Evolutionary conservation across 2,113 vertebrate genomes (phyloP).

Genomic region (Calidris pygmaea): DNA sequence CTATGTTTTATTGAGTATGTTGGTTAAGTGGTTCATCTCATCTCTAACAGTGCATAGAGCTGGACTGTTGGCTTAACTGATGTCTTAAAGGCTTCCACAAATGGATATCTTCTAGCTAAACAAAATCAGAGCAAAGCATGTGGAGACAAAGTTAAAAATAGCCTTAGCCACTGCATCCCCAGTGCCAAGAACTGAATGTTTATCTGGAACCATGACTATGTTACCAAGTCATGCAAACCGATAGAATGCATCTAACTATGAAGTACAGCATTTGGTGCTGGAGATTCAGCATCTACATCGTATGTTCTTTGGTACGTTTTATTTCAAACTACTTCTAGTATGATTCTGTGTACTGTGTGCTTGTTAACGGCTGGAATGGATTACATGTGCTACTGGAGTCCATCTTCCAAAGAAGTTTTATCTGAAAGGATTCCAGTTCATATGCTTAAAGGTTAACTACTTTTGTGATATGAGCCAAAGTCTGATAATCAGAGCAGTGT

Average conservation of each 20-base stretch:
- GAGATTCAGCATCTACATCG: not conserved
- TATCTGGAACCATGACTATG: not conserved
- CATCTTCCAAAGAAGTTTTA: not conserved
- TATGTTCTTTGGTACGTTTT: not conserved
- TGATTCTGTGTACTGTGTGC: not conserved
- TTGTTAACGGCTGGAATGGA: not conserved
- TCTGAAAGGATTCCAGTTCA: not conserved
- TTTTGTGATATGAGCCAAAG: not conserved
- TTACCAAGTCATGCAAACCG: not conserved
- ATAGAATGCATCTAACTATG: not conserved
- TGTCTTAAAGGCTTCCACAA: not conserved
- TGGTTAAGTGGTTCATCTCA: not conserved
- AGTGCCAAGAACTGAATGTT: not conserved
- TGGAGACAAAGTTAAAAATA: not conserved
- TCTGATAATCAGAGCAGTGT: not conserved
- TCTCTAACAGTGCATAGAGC: not conserved
- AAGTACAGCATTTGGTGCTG: not conserved
- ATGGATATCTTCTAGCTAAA: not conserved
- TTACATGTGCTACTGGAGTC: not conserved
- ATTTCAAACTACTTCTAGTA: not conserved
- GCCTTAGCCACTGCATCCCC: not conserved
- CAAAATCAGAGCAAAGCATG: not conserved
- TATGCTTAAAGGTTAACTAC: not conserved
- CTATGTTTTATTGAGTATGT: not conserved
- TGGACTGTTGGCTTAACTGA: not conserved